Evolutionary conservation across 1,140 invertebrate species (phyloP), one percentile per base, ranked within the genome.

Genomic region (Leptestheria dahalacensis): DNA sequence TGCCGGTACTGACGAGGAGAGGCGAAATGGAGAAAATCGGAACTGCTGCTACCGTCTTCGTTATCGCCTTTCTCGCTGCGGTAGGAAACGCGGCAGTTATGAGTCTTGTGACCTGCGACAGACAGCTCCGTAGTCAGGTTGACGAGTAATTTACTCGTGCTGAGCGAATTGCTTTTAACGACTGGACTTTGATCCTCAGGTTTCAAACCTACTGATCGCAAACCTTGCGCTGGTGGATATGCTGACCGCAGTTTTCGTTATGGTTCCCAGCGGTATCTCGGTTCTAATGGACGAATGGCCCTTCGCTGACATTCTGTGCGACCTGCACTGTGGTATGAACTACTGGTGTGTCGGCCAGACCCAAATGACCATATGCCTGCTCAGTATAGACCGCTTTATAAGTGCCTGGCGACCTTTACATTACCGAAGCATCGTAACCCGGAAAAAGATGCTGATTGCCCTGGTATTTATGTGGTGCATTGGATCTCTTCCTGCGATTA

Each of bases 261-360:
- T 73, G 70, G 10, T 64, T 9, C 66, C 65, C 25, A 63, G 68
- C 1, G 61, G 69, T 3, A 47, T 64, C 0, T 55, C 66, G 0
- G 12, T 71, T 6, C 47, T 65, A 0, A 21, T 56, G 0, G 69
- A 72, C 57, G 23, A 28, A 15, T 67, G 66, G 68, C 47, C 52
- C 0, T 23, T 72, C 10, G 72, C 78, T 4, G 64, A 71, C 48
- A 78, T 72, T 54, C 77, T 68, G 12, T 81, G 81, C 69, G 78
- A 79, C 1, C 73, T 77, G 6, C 65, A 81, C 23, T 70, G 77
- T 4, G 64, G 79, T 0, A 78, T 81, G 64, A 78, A 79, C 65
- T 75, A 79, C 25, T 62, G 81, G 28, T 67, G 77, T 3, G 74
- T 76, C 61, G 75, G 77, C 2, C 63, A 80, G 50, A 68, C 69